Evolutionary conservation across 1,140 invertebrate genomes (phyloP).

Genomic region (Heliothis subflexa): DNA sequence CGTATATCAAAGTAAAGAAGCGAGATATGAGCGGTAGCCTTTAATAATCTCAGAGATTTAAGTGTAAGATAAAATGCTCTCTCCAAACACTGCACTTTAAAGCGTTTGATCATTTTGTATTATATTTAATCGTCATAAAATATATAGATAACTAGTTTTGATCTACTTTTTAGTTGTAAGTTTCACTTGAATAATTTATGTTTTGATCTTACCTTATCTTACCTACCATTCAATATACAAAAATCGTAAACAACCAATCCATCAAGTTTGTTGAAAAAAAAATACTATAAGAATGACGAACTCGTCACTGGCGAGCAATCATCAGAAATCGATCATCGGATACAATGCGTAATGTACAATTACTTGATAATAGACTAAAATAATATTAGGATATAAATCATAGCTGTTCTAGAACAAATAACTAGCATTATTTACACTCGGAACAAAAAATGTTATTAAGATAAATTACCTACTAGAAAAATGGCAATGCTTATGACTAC

Average conservation of each 20-base stretch:
- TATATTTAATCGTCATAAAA: not conserved
- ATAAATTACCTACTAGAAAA: not conserved
- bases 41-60: slow-evolving; percentile 29
- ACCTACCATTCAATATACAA: too few species aligned
- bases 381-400: not conserved
- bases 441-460: slow-evolving; percentile 3
- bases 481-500: not conserved
- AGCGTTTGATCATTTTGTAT: slow-evolving; percentile 7
- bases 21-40: slow-evolving; percentile 14
- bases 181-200: too few species aligned
- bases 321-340: not conserved
- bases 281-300: too few species aligned
- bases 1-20: not conserved
- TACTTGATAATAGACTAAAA: slow-evolving; percentile 19
- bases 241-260: too few species aligned
- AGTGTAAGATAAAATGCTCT: slow-evolving; percentile 30
- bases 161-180: too few species aligned
- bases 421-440: not conserved
- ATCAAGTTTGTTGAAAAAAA: too few species aligned
- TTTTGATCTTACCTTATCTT: too few species aligned
- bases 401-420: not conserved
- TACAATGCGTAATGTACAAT: not conserved
- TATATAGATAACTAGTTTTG: not conserved
- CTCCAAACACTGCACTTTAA: not conserved
- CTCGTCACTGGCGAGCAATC: slow-evolving; percentile 1